These are phyloP conservation scores for Phorcus lineatus DNA, from an alignment of 2,888 invertebrate species.

Conservation along the genomic window DNA sequence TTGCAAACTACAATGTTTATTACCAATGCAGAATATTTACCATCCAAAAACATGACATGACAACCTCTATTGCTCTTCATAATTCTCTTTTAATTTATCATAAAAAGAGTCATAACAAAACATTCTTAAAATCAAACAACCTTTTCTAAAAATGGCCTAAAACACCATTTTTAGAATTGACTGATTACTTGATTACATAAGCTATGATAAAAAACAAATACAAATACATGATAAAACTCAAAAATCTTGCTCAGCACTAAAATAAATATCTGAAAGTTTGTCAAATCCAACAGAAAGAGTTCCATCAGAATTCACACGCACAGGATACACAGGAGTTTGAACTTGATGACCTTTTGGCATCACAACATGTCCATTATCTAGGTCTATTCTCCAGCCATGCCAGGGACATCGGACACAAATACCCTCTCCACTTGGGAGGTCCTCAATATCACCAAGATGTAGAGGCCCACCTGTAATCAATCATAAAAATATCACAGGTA, in stretches of 20 bases:
- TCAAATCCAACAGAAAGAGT: constrained; percentile 65
- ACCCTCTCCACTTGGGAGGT: constrained; percentile 51
- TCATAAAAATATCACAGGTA: not conserved
- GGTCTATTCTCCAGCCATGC: constrained; percentile 71
- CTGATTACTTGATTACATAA: not conserved
- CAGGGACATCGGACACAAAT: constrained; percentile 71
- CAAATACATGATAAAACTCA: not conserved
- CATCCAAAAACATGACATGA: no score
- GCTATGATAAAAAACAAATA: not conserved
- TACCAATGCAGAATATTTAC: no score
- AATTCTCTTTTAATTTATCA: no score
- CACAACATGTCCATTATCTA: constrained; percentile 56
- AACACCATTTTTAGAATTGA: not conserved
- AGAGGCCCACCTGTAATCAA: constrained; percentile 67
- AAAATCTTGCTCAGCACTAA: constrained; percentile 41
- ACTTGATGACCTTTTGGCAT: constrained; percentile 51
- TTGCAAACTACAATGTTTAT: no score
- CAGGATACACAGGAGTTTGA: constrained; percentile 57
- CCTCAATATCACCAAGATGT: constrained; percentile 71
- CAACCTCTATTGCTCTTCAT: no score
- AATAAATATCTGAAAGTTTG: constrained; percentile 53
- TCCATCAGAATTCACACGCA: constrained; percentile 57
- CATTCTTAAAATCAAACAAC: not conserved
- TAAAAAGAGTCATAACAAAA: not conserved
- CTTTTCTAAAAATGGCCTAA: not conserved